phyloP scores from a whole-genome alignment of 1,140 invertebrate genomes.

The Carcinoscorpius rotundicauda region DNA sequence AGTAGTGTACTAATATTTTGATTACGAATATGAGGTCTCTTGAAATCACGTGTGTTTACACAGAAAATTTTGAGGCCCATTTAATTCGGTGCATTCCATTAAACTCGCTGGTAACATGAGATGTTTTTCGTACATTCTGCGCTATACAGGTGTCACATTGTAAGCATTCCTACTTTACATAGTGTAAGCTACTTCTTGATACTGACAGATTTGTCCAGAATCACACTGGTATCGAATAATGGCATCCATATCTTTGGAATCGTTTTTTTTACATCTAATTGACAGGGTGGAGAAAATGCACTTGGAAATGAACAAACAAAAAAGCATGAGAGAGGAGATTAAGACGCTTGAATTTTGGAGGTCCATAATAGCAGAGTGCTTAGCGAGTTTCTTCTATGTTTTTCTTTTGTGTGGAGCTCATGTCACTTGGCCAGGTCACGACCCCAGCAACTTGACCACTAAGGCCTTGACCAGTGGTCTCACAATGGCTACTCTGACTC shows the following conservation, averaged over 20 bases:
- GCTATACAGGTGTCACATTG: no score
- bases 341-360: constrained; percentile 77
- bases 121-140: no score
- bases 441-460: constrained; percentile 5
- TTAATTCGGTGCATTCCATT: no score
- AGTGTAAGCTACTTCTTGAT: no score
- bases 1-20: no score
- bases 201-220: no score
- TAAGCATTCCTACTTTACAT: no score
- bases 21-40: no score
- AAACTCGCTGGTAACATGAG: no score
- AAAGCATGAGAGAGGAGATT: constrained; percentile 56
- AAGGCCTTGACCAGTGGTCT: constrained; percentile 47
- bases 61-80: no score
- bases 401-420: constrained; percentile 69
- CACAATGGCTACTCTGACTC: constrained; percentile 61
- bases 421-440: constrained; percentile 44
- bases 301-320: constrained; percentile 13
- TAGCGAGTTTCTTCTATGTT: constrained; percentile 70
- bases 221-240: background rate
- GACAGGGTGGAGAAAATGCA: constrained; percentile 13
- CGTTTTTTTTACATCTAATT: constrained; percentile 19
- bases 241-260: constrained; percentile 18
- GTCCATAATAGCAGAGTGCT: constrained; percentile 70
- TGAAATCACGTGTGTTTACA: no score